A percentile compares a stretch with the other conserved stretches of the same genome.
phyloP scores from a whole-genome alignment of 2,888 invertebrate species.

The Orchestes rusci region DNA sequence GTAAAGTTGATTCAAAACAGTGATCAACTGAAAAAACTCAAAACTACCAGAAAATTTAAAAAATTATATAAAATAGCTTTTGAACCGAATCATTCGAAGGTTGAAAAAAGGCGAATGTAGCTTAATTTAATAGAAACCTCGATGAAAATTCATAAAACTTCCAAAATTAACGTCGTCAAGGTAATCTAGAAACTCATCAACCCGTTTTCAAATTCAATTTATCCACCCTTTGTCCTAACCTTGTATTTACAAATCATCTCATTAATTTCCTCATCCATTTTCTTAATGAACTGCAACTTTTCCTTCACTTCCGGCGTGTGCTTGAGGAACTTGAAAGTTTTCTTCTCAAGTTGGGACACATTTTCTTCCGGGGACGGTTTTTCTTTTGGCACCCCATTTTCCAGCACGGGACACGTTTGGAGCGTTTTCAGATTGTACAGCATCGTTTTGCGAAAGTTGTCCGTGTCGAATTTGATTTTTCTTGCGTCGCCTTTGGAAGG shows the following conservation, averaged over 20 bases:
- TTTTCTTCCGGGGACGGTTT: constrained; percentile 8
- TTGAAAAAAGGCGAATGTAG: too few species aligned
- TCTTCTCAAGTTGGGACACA: constrained; percentile 19
- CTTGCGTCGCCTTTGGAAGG: constrained; percentile 17
- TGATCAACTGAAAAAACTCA: too few species aligned
- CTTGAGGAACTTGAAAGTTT: constrained; percentile 26
- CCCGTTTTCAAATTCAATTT: too few species aligned
- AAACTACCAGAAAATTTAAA: too few species aligned
- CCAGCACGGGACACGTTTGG: constrained; percentile 21
- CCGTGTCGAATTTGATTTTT: constrained; percentile 17
- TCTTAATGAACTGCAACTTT: constrained; percentile 24
- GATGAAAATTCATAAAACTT: too few species aligned
- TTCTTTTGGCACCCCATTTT: constrained; percentile 12
- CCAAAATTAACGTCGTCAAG: too few species aligned
- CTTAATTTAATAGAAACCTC: too few species aligned
- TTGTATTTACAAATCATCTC: constrained; percentile 26
- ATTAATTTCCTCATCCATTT: constrained; percentile 27
- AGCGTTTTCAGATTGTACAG: constrained; percentile 27
- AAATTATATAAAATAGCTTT: too few species aligned
- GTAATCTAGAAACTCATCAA: too few species aligned
- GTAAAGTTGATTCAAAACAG: too few species aligned
- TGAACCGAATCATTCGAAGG: too few species aligned
- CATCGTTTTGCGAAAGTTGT: constrained; percentile 28
- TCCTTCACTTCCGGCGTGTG: constrained; percentile 27
- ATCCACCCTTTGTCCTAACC: too few species aligned